Percentiles rank a stretch among this genome's conserved stretches.
Conservation (phyloP, 2,888 invertebrate species). For the Dorcus hopei region DNA sequence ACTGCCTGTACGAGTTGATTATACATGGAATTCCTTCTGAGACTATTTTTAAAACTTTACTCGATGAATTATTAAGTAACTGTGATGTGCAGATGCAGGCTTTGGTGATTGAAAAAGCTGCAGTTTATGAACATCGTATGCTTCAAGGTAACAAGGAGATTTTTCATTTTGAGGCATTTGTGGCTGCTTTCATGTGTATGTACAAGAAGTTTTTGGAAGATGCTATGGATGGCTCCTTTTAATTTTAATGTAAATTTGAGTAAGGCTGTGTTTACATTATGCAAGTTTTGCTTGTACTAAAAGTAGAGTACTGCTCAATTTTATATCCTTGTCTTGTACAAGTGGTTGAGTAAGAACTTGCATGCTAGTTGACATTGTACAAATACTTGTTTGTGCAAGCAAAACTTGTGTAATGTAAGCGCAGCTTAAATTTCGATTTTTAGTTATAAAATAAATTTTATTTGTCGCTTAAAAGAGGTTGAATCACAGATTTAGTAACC, state of each 20-base stretch:
- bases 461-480: too few relatives aligned
- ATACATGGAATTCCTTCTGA: conserved; percentile 92
- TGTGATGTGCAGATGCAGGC: conserved; percentile 89
- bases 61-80: conserved; percentile 79
- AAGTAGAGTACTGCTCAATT: too few relatives aligned
- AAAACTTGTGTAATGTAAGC: too few relatives aligned
- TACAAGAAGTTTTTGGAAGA: conserved; percentile 86
- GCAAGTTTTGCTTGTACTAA: too few relatives aligned
- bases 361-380: too few relatives aligned
- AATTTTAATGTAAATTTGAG: conserved; percentile 17
- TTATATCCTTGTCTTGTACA: too few relatives aligned
- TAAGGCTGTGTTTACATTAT: too few relatives aligned
- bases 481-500: too few relatives aligned
- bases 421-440: too few relatives aligned
- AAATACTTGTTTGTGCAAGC: too few relatives aligned
- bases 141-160: conserved; percentile 90
- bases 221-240: conserved; percentile 59
- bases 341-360: too few relatives aligned
- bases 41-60: conserved; percentile 83
- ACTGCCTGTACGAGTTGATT: conserved; percentile 87
- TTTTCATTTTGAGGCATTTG: conserved; percentile 96
- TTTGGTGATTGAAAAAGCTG: conserved; percentile 81
- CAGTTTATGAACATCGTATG: conserved; percentile 89
- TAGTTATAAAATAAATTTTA: too few relatives aligned
- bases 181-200: conserved; percentile 93